Conservation (phyloP, 2,888 invertebrate genomes). For the Heliconius erato region DNA sequence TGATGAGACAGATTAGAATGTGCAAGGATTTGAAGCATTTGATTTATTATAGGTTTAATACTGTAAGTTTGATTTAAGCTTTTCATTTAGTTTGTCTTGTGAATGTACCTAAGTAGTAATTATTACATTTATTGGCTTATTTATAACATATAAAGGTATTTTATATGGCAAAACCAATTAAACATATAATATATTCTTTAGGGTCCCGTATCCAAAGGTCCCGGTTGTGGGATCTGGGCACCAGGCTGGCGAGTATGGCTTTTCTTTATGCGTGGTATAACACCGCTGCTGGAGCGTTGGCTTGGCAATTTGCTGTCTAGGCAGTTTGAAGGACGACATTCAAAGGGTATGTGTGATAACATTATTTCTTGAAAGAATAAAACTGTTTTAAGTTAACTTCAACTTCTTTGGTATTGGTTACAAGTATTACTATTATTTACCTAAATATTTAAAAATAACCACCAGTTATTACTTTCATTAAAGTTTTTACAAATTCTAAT, state of each 20-base stretch:
- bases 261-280: constrained; percentile 99
- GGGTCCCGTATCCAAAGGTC: constrained; percentile 99
- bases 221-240: constrained; percentile 99
- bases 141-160: too few relatives aligned
- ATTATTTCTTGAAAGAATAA: too few relatives aligned
- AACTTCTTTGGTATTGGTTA: too few relatives aligned
- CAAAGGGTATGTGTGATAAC: constrained; percentile 88
- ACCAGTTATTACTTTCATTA: neutral
- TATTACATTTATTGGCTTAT: too few relatives aligned
- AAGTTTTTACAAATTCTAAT: neutral
- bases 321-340: constrained; percentile 99
- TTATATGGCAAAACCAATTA: too few relatives aligned
- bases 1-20: constrained; percentile 99
- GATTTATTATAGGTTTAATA: constrained; percentile 99
- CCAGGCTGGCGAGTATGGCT: constrained; percentile 99
- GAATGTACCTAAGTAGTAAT: neutral
- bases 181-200: constrained; percentile 60
- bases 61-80: constrained; percentile 87
- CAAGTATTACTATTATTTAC: too few relatives aligned
- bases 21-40: constrained; percentile 99
- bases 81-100: neutral
- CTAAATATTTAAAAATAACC: neutral
- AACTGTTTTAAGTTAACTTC: too few relatives aligned
- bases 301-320: constrained; percentile 99
- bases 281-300: constrained; percentile 99